Evolutionary conservation across 2,113 vertebrate species (phyloP).

Genomic region (Sturnus vulgaris): DNA sequence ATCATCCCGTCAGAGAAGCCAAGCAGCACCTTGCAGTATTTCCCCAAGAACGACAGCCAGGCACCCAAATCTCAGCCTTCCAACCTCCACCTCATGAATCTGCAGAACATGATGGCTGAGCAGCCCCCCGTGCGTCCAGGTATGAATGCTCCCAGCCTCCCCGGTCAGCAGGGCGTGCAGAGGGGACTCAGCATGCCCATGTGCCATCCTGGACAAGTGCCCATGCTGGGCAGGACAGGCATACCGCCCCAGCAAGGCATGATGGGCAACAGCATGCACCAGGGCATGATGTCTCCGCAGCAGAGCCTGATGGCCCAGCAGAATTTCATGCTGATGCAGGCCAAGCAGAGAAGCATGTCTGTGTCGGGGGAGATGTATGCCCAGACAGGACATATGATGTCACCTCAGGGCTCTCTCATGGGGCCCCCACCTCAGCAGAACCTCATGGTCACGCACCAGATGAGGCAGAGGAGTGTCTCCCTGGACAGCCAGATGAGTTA

Average conservation of each 20-base stretch:
- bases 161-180: conserved; percentile 77
- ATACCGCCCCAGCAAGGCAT: conserved; percentile 83
- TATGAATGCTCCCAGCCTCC: conserved; percentile 74
- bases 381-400: conserved; percentile 86
- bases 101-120: conserved; percentile 98
- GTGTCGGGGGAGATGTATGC: conserved; percentile 88
- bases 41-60: conserved; percentile 87
- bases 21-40: conserved; percentile 98
- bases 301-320: conserved; percentile 91
- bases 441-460: conserved; percentile 89
- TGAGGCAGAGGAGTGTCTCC: conserved; percentile 92
- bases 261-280: conserved; percentile 87
- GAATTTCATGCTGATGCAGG: conserved; percentile 96
- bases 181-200: conserved; percentile 80
- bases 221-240: conserved; percentile 92
- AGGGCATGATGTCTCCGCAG: conserved; percentile 88
- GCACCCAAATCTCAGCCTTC: conserved; percentile 79
- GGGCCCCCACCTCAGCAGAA: conserved; percentile 87
- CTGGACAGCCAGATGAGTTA: conserved; percentile 92
- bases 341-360: conserved; percentile 87
- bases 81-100: conserved; percentile 93
- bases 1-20: conserved; percentile 99
- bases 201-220: conserved; percentile 88
- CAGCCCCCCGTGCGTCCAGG: conserved; percentile 82
- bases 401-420: conserved; percentile 91